phyloP scores from a whole-genome alignment of 2,888 invertebrate species.

The Clistopyga incitator region DNA sequence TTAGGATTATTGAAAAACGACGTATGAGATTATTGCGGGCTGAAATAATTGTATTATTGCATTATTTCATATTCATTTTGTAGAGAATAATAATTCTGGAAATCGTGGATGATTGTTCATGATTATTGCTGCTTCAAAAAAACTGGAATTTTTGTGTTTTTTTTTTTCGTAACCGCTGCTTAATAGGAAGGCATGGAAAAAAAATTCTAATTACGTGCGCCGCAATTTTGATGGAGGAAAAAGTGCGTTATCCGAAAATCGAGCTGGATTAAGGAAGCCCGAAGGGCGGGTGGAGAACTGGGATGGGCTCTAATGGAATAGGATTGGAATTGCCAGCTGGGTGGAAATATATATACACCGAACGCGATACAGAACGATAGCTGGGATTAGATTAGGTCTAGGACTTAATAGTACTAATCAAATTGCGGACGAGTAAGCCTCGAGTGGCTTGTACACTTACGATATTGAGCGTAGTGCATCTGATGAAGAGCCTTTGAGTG shows the following conservation, averaged over 20 bases:
- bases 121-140: no score
- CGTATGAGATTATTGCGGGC: no score
- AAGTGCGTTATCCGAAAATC: neutral
- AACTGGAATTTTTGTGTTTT: no score
- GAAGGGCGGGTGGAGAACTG: slow-evolving; percentile 1
- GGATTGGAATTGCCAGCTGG: slow-evolving; percentile 49
- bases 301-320: slow-evolving; percentile 52
- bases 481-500: slow-evolving; percentile 45
- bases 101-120: no score
- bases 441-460: slow-evolving; percentile 38
- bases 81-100: no score
- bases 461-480: slow-evolving; percentile 39
- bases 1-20: neutral
- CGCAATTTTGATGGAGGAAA: neutral
- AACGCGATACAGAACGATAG: slow-evolving; percentile 43
- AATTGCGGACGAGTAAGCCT: slow-evolving; percentile 52
- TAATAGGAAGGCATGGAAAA: no score
- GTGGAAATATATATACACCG: slow-evolving; percentile 27
- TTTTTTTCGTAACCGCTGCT: no score
- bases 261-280: neutral
- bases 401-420: slow-evolving; percentile 56
- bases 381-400: slow-evolving; percentile 50
- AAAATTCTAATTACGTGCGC: neutral
- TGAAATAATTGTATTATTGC: no score
- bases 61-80: no score